A percentile compares a stretch with the other conserved stretches of the same genome.
Evolutionary conservation across 2,888 invertebrate species (phyloP).

Genomic region (Agrochola macilenta): DNA sequence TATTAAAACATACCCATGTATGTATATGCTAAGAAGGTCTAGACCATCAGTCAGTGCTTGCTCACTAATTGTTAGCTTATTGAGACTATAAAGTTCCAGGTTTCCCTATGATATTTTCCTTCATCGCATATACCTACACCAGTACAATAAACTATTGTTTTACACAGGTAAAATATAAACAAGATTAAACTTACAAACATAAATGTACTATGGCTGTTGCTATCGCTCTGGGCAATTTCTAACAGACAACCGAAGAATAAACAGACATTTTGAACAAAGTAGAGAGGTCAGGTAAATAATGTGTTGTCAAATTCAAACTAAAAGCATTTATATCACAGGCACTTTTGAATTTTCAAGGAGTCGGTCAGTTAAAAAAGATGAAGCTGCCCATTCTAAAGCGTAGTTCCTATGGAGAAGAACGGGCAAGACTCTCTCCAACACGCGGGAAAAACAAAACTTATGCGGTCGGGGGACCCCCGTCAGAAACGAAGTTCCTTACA

Average conservation of each 20-base stretch:
- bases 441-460: neutral
- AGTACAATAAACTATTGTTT: neutral
- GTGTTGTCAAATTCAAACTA: neutral
- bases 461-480: no score
- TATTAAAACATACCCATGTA: no score
- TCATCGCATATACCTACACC: neutral
- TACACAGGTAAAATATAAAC: neutral
- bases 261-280: neutral
- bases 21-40: no score
- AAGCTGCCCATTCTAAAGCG: neutral
- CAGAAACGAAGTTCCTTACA: no score
- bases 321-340: neutral
- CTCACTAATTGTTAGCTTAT: neutral
- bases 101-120: neutral
- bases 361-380: neutral
- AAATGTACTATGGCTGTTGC: neutral
- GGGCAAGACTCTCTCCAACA: neutral
- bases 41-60: neutral
- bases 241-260: conserved; percentile 1
- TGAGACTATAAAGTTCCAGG: neutral
- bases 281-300: neutral
- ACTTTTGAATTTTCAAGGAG: neutral
- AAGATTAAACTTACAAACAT: conserved; percentile 3
- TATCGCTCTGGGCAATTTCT: conserved; percentile 6
- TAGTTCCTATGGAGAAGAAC: neutral